Base-by-base conservation (phyloP, 30 jellyfish, hydroid and myxozoan genomes). In the Aurelia sp. region DNA sequence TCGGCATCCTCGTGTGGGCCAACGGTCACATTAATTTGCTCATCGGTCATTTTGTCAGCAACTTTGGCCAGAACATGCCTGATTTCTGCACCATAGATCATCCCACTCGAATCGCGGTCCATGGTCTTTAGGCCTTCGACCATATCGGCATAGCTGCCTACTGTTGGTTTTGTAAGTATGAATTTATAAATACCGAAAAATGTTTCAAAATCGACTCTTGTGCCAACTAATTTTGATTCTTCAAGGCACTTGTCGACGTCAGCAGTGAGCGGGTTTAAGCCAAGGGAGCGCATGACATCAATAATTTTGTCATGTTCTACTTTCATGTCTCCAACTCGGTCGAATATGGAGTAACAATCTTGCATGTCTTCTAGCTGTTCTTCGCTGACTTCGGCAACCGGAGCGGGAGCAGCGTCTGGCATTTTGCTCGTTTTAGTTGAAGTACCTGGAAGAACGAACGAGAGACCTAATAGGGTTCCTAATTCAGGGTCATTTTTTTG, bases 21-120 rank as follows among this genome's bases (percentile, higher is more conserved):
- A 0, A 92, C 63, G 71, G 81, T 76, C 19, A 41, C 63, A 20
- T 90, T 94, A 30, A 95, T 82, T 66, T 92, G 97, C 10, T 92
- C 92, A 52, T 92, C 98, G 4, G 96, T 87, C 90, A 92, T 79
- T 74, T 92, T 87, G 84, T 92, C 98, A 16, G 97, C 98, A 18
- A 92, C 73, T 55, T 87, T 92, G 16, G 65, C 18, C 86, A 92
- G 74, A 51, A 92, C 55, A 57, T 92, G 98, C 13, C 98, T 76
- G 52, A 92, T 23, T 75, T 92, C 97, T 1, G 97, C 98, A 15
- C 91, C 92, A 20, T 86, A 57, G 2, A 92, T 73, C 70, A 75
- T 50, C 2, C 98, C 98, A 41, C 87, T 66, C 53, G 74, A 84
- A 73, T 92, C 98, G 13, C 97, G 81, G 48, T 92, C 98, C 70